Conservation (phyloP, 2,797 vertebrate species). For the Syndactyla subalaris region DNA sequence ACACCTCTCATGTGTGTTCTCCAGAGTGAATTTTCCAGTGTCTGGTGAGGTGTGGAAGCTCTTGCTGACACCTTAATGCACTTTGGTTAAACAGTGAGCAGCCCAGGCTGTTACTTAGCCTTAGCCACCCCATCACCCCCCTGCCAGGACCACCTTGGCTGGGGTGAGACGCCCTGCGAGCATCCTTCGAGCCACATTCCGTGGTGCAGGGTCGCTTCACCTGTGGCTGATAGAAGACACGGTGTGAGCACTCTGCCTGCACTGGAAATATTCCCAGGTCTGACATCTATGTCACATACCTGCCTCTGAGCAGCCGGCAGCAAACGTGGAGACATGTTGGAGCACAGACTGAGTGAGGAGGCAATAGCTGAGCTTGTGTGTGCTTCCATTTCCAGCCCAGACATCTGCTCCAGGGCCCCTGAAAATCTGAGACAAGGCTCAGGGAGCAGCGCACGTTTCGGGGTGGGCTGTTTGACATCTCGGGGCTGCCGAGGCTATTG, state of each 20-base stretch:
- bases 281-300: neutral
- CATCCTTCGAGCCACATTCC: fast-evolving
- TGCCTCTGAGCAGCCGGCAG: neutral
- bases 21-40: neutral
- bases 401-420: neutral
- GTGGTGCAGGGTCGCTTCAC: fast-evolving
- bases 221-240: neutral
- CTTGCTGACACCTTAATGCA: neutral
- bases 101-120: neutral
- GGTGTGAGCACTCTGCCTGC: fast-evolving
- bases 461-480: neutral
- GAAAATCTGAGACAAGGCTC: neutral
- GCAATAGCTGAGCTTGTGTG: fast-evolving
- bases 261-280: neutral
- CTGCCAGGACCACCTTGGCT: neutral
- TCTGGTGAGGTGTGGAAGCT: neutral
- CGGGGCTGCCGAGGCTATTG: neutral
- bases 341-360: neutral
- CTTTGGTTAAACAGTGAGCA: neutral
- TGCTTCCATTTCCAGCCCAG: neutral
- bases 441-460: neutral
- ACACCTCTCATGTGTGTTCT: neutral
- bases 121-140: fast-evolving
- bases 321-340: neutral
- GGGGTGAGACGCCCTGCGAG: fast-evolving